phyloP scores from a whole-genome alignment of 2,113 vertebrate species.

The Porphyrio hochstetteri region DNA sequence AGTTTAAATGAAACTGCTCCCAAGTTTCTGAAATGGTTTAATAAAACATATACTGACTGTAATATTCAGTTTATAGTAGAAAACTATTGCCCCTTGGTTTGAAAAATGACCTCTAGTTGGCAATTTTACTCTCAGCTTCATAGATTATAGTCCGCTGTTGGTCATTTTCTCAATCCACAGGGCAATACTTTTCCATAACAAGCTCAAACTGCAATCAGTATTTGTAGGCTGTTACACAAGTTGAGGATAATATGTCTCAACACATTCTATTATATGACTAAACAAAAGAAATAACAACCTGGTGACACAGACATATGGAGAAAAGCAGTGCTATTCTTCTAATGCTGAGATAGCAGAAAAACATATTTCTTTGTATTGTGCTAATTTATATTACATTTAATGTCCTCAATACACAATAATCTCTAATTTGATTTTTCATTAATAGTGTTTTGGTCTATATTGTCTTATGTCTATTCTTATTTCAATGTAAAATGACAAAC shows the following conservation, averaged over 20 bases:
- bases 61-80: slow-evolving; percentile 82
- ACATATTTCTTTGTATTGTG: slow-evolving; percentile 25
- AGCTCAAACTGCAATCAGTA: slow-evolving; percentile 73
- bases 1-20: slow-evolving; percentile 83
- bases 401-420: slow-evolving; percentile 29
- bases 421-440: slow-evolving; percentile 47
- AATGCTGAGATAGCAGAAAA: slow-evolving; percentile 45
- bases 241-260: slow-evolving; percentile 59
- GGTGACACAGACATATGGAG: slow-evolving; percentile 32
- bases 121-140: slow-evolving; percentile 83
- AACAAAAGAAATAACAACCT: slow-evolving; percentile 68
- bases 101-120: slow-evolving; percentile 83
- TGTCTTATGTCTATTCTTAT: slow-evolving; percentile 38
- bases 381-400: slow-evolving; percentile 56
- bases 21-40: slow-evolving; percentile 84
- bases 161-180: slow-evolving; percentile 78
- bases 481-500: slow-evolving; percentile 20
- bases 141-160: slow-evolving; percentile 77
- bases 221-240: slow-evolving; percentile 46
- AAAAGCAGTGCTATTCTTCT: slow-evolving; percentile 14
- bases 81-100: slow-evolving; percentile 82
- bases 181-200: slow-evolving; percentile 83
- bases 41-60: slow-evolving; percentile 85
- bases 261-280: slow-evolving; percentile 53
- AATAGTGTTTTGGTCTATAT: slow-evolving; percentile 35